phyloP scores from a whole-genome alignment of 2,797 vertebrate species.

The Etheostoma perlongum region DNA sequence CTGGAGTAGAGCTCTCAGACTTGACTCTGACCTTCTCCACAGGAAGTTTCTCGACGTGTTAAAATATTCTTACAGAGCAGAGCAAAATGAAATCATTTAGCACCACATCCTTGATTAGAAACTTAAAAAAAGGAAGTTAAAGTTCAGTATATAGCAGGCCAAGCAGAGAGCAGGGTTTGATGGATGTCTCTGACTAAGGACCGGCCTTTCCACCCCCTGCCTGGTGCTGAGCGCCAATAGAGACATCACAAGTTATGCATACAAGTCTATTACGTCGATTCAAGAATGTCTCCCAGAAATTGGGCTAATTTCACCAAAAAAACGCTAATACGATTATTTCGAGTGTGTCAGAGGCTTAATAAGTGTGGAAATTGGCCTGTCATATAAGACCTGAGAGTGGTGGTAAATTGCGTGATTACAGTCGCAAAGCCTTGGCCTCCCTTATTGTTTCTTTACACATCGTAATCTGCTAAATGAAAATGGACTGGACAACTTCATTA shows the following conservation, averaged over 20 bases:
- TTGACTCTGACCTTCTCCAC: constrained; percentile 43
- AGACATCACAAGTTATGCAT: constrained; percentile 80
- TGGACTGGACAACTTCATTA: constrained; percentile 83
- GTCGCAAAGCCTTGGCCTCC: constrained; percentile 81
- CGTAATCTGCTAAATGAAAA: constrained; percentile 87
- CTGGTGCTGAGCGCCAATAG: constrained; percentile 73
- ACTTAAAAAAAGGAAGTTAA: constrained; percentile 38
- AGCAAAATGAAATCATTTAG: constrained; percentile 53
- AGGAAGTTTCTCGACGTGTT: constrained; percentile 50
- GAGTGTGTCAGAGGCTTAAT: constrained; percentile 91
- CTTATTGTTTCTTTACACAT: constrained; percentile 89
- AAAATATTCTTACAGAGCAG: constrained; percentile 61
- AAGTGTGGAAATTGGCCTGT: constrained; percentile 91
- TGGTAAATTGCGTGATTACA: constrained; percentile 88
- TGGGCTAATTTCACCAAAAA: constrained; percentile 84
- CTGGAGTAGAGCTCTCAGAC: constrained; percentile 63
- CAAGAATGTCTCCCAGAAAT: constrained; percentile 78
- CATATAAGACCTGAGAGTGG: constrained; percentile 85
- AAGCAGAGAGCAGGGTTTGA: constrained; percentile 59
- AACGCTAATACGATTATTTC: constrained; percentile 90
- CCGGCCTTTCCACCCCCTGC: constrained; percentile 68
- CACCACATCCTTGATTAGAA: constrained; percentile 52
- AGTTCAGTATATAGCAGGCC: constrained; percentile 27
- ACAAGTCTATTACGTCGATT: constrained; percentile 74
- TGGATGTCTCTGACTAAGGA: constrained; percentile 59